Percentiles rank a stretch among this genome's conserved stretches.
phyloP scores from a whole-genome alignment of 2,113 vertebrate species.

The Saguinus imperator region DNA sequence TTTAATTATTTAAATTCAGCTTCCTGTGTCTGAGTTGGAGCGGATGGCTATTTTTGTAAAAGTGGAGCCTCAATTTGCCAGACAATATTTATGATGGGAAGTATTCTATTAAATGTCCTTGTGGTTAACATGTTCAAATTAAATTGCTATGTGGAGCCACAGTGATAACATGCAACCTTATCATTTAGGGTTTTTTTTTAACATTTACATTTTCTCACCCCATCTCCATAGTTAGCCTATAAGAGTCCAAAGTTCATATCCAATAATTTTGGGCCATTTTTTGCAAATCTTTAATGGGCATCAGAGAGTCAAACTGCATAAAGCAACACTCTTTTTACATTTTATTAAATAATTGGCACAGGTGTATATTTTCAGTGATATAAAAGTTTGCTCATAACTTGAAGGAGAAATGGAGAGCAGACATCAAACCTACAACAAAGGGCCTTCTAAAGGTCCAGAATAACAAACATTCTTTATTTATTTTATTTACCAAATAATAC shows the following conservation, averaged over 20 bases:
- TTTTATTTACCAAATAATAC: background rate
- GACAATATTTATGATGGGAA: background rate
- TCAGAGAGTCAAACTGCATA: background rate
- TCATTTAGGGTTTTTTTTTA: slow-evolving; percentile 41
- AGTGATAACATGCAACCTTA: slow-evolving; percentile 2
- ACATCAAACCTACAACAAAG: background rate
- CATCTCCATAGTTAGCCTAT: background rate
- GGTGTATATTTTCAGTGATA: background rate
- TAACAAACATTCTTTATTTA: background rate
- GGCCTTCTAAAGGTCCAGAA: background rate
- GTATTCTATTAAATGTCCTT: background rate
- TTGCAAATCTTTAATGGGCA: background rate
- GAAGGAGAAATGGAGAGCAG: background rate
- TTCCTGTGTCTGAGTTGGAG: slow-evolving; percentile 9
- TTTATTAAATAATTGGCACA: slow-evolving; percentile 18
- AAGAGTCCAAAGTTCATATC: background rate
- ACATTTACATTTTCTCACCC: background rate
- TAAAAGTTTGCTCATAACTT: slow-evolving; percentile 23
- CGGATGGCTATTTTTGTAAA: background rate
- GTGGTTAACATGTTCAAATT: slow-evolving; percentile 22
- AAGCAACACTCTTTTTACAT: background rate
- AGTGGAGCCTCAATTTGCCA: slow-evolving; percentile 8
- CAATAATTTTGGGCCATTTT: background rate
- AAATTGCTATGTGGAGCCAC: slow-evolving; percentile 31
- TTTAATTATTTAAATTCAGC: slow-evolving; percentile 31